A percentile compares a stretch with the other conserved stretches of the same genome.
These are phyloP conservation scores for Euleptes europaea DNA, from an alignment of 2,113 vertebrate genomes.

Conservation along the genomic window DNA sequence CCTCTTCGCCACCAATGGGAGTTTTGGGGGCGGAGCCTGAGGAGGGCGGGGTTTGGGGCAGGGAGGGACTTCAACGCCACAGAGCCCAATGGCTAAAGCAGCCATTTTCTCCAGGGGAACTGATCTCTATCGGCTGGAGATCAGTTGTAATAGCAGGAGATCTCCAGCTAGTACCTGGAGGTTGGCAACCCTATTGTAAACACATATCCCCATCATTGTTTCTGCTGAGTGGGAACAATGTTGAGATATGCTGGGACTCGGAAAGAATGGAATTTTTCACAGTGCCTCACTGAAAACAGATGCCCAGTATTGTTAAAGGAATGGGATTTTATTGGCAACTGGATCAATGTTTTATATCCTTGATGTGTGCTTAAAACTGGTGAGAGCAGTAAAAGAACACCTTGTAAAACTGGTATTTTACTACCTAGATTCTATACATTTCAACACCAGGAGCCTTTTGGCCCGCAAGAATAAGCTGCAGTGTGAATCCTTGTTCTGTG, in stretches of 20 bases:
- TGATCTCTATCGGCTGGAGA: too few species aligned
- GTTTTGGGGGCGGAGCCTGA: too few species aligned
- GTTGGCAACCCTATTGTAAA: too few species aligned
- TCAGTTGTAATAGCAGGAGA: too few species aligned
- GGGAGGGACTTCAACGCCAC: too few species aligned
- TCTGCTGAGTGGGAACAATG: background rate
- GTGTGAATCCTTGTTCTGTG: constrained; percentile 55
- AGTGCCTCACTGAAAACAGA: constrained; percentile 55
- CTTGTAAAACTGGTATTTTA: constrained; percentile 45
- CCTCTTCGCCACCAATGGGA: too few species aligned
- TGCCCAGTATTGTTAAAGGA: constrained; percentile 31
- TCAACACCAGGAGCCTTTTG: constrained; percentile 46
- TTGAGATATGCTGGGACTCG: constrained; percentile 12
- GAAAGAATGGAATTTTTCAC: constrained; percentile 47
- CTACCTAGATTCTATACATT: background rate
- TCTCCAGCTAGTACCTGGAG: too few species aligned
- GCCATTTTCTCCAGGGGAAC: too few species aligned
- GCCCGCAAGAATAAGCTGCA: constrained; percentile 29
- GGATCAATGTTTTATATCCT: constrained; percentile 57
- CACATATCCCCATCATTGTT: background rate
- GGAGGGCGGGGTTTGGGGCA: too few species aligned
- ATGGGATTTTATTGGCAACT: constrained; percentile 37
- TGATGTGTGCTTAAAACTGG: constrained; percentile 37
- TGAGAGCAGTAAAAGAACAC: constrained; percentile 44
- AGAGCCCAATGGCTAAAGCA: too few species aligned